Percentiles rank a stretch among this genome's conserved stretches.
Evolutionary conservation across 2,888 invertebrate species (phyloP).

Genomic region (Podabrus alpinus): DNA sequence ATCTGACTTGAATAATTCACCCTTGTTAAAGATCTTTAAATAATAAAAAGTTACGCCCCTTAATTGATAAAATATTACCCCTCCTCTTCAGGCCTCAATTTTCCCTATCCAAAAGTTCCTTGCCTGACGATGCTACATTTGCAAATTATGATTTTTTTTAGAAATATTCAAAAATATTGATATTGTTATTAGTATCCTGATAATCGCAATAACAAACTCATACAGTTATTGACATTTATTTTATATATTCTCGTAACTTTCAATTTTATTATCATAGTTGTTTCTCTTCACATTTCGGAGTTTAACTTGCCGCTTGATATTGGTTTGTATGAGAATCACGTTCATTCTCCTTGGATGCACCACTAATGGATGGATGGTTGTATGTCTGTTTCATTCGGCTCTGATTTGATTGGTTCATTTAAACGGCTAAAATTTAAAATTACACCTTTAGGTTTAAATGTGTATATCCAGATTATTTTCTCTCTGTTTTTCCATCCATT

Average conservation of each 20-base stretch:
- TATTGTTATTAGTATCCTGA: background rate
- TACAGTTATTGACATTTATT: background rate
- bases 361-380: slow-evolving; percentile 20
- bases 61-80: background rate
- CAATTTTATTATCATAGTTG: slow-evolving; percentile 1
- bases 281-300: slow-evolving; percentile 2
- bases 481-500: slow-evolving; percentile 5
- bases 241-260: background rate
- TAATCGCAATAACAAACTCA: background rate
- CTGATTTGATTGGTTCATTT: slow-evolving; percentile 21
- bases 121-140: no score
- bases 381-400: slow-evolving; percentile 17
- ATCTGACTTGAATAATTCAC: background rate
- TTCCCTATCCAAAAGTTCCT: background rate
- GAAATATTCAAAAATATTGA: background rate
- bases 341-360: slow-evolving; percentile 17
- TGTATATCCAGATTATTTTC: slow-evolving; percentile 10
- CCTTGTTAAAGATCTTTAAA: background rate
- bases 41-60: background rate
- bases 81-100: background rate
- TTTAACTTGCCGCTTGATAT: background rate
- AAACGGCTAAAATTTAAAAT: slow-evolving; percentile 15
- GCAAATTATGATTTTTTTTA: no score
- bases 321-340: slow-evolving; percentile 20
- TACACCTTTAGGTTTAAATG: slow-evolving; percentile 2